Conservation (phyloP, 2,797 vertebrate species). For the Halcyon smyrnensis region DNA sequence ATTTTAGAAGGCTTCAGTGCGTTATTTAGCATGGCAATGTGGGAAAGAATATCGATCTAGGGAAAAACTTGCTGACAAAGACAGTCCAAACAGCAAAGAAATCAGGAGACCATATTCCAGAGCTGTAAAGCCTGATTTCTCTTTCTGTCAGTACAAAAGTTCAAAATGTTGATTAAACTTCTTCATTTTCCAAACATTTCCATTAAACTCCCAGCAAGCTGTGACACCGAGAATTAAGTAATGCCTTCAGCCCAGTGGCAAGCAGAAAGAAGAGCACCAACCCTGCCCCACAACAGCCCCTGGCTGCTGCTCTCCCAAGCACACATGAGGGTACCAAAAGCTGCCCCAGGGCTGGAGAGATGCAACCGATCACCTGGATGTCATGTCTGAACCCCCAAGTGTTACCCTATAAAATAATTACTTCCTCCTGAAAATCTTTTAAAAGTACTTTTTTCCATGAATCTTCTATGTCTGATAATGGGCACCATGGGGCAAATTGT, state of each 20-base stretch:
- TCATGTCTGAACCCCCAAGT: neutral
- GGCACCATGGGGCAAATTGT: rapidly evolving
- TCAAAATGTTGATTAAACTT: neutral
- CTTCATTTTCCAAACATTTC: neutral
- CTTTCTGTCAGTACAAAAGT: neutral
- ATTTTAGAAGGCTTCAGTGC: neutral
- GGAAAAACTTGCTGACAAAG: neutral
- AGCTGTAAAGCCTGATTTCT: neutral
- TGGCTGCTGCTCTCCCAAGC: neutral
- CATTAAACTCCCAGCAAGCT: neutral
- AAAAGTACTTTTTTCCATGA: neutral
- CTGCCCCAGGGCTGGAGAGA: neutral
- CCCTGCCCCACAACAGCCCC: neutral
- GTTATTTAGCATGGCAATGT: neutral
- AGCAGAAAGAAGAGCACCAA: neutral
- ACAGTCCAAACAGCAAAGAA: neutral
- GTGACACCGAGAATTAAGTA: neutral
- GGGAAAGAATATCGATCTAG: neutral
- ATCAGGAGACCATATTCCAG: rapidly evolving
- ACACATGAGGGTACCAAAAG: rapidly evolving
- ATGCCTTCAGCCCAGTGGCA: neutral
- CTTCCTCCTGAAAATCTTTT: neutral
- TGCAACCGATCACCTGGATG: neutral
- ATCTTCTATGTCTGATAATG: neutral
- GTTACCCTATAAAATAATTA: neutral